Evolutionary conservation across 2,113 vertebrate genomes (phyloP).

Genomic region (Rallus limicola): DNA sequence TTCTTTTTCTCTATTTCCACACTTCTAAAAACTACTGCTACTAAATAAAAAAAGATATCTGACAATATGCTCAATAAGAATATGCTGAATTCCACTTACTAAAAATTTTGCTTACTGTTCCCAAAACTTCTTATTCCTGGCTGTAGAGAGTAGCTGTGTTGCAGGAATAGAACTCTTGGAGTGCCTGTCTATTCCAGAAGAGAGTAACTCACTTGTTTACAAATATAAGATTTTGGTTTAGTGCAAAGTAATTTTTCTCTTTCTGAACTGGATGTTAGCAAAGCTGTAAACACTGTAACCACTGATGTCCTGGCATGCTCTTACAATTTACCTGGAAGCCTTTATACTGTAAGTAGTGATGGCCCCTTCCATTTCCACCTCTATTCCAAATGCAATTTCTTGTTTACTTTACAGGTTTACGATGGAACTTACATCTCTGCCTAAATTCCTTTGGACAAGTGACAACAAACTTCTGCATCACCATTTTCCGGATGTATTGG

Average conservation of each 20-base stretch:
- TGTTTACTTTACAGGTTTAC: constrained; percentile 43
- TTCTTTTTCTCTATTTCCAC: neutral
- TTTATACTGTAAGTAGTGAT: neutral
- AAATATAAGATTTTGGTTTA: neutral
- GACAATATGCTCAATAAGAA: neutral
- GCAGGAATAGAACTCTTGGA: neutral
- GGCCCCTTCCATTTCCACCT: neutral
- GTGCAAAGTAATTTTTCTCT: neutral
- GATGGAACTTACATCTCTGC: constrained; percentile 81
- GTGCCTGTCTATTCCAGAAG: neutral
- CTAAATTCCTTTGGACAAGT: constrained; percentile 81
- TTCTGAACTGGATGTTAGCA: neutral
- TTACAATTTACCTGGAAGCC: neutral
- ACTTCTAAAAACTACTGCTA: neutral
- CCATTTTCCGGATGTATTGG: constrained; percentile 79
- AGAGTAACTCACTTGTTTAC: neutral
- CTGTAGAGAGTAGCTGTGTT: neutral
- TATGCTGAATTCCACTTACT: neutral
- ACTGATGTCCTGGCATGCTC: neutral
- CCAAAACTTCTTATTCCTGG: neutral
- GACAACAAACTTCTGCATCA: constrained; percentile 85
- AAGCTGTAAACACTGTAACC: neutral
- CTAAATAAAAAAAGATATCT: neutral
- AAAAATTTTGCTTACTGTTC: neutral
- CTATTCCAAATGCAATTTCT: neutral